Evolutionary conservation across 1,140 invertebrate genomes (phyloP).

Genomic region (Helicoverpa armigera): DNA sequence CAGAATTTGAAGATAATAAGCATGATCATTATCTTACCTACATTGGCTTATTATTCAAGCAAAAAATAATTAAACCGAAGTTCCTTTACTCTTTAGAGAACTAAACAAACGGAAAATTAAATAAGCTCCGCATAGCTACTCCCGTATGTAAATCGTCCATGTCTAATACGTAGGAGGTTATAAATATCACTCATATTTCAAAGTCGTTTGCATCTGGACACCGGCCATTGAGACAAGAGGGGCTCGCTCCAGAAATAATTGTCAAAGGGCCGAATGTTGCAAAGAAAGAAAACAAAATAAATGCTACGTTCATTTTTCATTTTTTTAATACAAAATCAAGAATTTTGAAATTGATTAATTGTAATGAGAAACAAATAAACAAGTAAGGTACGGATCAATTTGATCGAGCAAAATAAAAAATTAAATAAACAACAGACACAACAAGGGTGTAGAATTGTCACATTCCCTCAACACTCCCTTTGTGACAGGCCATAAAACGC

Average conservation of each 20-base stretch:
- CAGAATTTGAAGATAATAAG: no score
- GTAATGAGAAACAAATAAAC: not conserved
- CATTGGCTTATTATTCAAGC: no score
- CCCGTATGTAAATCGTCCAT: conserved; percentile 29
- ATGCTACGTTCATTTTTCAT: no score
- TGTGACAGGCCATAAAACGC: conserved; percentile 84
- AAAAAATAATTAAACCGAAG: not conserved
- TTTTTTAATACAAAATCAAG: not conserved
- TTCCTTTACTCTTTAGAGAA: not conserved
- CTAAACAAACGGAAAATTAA: not conserved
- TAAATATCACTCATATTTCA: conserved; percentile 85
- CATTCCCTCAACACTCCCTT: conserved; percentile 79
- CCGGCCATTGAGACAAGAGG: conserved; percentile 77
- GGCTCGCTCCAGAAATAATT: conserved; percentile 75
- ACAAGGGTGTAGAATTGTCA: conserved; percentile 78
- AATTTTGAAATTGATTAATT: not conserved
- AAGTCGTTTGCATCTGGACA: conserved; percentile 85
- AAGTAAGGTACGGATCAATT: not conserved
- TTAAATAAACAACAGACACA: conserved; percentile 67
- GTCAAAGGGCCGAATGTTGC: conserved; percentile 52
- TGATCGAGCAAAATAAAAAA: conserved; percentile 41
- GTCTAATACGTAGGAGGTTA: conserved; percentile 62
- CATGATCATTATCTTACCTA: no score
- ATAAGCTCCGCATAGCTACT: not conserved
- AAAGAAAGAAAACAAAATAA: conserved; percentile 33